Evolutionary conservation across 2,797 vertebrate species (phyloP).

Genomic region (Neosilurus mollespiculum): DNA sequence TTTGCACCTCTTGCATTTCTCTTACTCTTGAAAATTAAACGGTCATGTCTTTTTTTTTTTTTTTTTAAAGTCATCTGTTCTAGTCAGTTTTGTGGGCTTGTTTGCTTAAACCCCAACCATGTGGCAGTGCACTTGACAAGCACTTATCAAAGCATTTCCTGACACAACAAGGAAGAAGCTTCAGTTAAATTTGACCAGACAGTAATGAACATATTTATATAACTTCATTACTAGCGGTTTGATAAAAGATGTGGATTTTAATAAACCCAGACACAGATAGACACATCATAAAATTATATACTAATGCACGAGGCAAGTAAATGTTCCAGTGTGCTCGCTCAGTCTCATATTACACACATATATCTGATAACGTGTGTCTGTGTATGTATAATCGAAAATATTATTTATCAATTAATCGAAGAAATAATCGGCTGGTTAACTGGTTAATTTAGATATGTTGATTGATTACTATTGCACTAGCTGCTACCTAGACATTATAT

Average conservation of each 20-base stretch:
- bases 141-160: not conserved
- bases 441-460: no score
- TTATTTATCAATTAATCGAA: no score
- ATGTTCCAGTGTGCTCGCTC: not conserved
- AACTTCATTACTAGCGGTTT: not conserved
- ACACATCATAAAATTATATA: not conserved
- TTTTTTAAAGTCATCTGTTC: no score
- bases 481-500: no score
- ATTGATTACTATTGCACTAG: no score
- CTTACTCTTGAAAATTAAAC: not conserved
- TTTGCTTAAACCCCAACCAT: not conserved
- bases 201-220: not conserved
- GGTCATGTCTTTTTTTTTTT: not conserved
- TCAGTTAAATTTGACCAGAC: not conserved
- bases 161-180: not conserved
- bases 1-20: conserved; percentile 13
- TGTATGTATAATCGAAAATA: no score
- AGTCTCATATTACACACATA: not conserved
- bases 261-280: not conserved
- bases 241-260: not conserved
- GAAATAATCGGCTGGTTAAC: no score
- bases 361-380: no score
- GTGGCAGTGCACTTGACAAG: not conserved
- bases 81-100: not conserved
- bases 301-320: not conserved